Evolutionary conservation across 2,888 invertebrate species (phyloP).

Genomic region (Trichopria drosophilae): DNA sequence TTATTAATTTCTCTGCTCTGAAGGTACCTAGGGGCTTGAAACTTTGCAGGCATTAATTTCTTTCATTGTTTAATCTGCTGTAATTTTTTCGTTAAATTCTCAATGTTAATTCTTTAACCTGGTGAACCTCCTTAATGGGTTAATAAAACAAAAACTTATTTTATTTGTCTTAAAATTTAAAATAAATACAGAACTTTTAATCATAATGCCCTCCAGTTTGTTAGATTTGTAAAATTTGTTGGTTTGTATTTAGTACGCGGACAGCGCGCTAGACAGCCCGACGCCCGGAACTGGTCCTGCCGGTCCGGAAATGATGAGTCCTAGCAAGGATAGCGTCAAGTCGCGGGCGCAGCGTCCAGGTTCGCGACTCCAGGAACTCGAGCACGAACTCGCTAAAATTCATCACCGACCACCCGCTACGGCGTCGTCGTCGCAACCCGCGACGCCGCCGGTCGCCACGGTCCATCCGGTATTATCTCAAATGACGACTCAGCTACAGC

Average conservation of each 20-base stretch:
- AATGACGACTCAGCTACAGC: slow-evolving; percentile 27
- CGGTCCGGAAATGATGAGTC: slow-evolving; percentile 50
- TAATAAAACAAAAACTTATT: too few species aligned
- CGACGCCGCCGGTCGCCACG: slow-evolving; percentile 44
- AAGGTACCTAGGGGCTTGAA: too few species aligned
- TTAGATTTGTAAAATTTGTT: not conserved
- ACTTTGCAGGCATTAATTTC: too few species aligned
- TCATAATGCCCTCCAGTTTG: not conserved
- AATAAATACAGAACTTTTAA: too few species aligned
- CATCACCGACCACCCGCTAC: slow-evolving; percentile 52
- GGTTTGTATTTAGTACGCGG: slow-evolving; percentile 11
- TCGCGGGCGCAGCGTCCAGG: slow-evolving; percentile 47
- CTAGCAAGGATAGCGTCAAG: slow-evolving; percentile 52
- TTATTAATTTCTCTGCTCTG: too few species aligned
- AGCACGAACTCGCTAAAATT: slow-evolving; percentile 58
- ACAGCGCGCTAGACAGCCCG: slow-evolving; percentile 44
- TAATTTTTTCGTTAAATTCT: too few species aligned
- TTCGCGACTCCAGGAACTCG: slow-evolving; percentile 54
- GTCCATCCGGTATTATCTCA: slow-evolving; percentile 34
- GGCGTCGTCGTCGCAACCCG: slow-evolving; percentile 47
- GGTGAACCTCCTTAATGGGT: too few species aligned
- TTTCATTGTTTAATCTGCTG: too few species aligned
- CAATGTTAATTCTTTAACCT: too few species aligned
- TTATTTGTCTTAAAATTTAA: too few species aligned
- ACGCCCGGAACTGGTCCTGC: slow-evolving; percentile 28